phyloP scores from a whole-genome alignment of 2,797 vertebrate species.

The Valencia hispanica region DNA sequence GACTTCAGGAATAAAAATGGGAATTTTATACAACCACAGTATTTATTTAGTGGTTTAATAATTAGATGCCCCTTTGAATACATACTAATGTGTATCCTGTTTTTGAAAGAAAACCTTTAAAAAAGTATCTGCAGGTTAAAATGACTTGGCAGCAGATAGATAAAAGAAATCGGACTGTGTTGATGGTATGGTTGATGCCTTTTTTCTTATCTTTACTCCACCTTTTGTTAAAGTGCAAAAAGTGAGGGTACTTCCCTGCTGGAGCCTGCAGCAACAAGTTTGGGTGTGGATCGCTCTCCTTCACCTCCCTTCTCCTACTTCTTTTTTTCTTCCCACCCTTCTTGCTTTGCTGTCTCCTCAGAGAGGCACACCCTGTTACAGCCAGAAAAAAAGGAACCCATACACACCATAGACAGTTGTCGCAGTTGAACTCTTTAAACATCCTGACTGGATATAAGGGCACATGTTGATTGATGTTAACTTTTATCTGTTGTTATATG shows the following conservation, averaged over 20 bases:
- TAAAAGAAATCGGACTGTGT: neutral
- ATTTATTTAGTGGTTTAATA: constrained; percentile 25
- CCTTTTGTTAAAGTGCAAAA: constrained; percentile 35
- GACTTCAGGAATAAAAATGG: neutral
- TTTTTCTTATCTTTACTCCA: constrained; percentile 24
- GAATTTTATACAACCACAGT: neutral
- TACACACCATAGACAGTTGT: constrained; percentile 23
- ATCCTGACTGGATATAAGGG: constrained; percentile 4
- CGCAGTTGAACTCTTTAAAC: constrained; percentile 4
- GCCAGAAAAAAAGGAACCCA: constrained; percentile 16
- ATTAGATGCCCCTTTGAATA: constrained; percentile 37
- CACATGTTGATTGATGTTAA: constrained; percentile 3
- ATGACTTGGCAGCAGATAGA: neutral
- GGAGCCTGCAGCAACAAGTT: constrained; percentile 52
- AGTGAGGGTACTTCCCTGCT: constrained; percentile 45
- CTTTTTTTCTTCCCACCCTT: constrained; percentile 51
- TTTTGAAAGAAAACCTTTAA: neutral
- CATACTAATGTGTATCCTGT: neutral
- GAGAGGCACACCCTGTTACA: constrained; percentile 72
- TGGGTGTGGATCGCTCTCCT: constrained; percentile 76
- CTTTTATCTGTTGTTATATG: neutral
- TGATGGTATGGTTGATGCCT: neutral
- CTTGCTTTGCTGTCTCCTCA: constrained; percentile 65
- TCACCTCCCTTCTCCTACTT: constrained; percentile 55
- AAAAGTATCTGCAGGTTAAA: neutral